phyloP scores from a whole-genome alignment of 2,888 invertebrate species.

The Gisinianus flammeolus region DNA sequence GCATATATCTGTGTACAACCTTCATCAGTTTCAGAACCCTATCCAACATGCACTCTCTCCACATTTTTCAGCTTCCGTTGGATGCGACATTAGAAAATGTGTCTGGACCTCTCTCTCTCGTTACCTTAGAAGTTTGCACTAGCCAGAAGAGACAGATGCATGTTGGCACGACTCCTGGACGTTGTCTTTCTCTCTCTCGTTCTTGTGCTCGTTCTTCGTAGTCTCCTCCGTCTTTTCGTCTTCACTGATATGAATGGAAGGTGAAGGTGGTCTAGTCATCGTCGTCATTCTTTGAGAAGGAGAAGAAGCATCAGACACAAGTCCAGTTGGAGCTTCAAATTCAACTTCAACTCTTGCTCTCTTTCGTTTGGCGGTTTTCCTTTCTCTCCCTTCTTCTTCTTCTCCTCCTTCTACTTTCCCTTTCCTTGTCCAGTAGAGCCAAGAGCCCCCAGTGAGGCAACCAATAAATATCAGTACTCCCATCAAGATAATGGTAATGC shows the following conservation, averaged over 20 bases:
- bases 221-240: slow-evolving; percentile 3
- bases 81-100: too few species aligned
- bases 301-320: neutral
- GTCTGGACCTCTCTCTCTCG: too few species aligned
- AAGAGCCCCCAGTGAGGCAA: slow-evolving; percentile 25
- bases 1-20: too few species aligned
- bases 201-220: neutral
- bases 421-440: slow-evolving; percentile 2
- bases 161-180: neutral
- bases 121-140: too few species aligned
- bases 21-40: too few species aligned
- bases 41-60: too few species aligned
- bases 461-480: slow-evolving; percentile 59
- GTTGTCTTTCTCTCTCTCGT: neutral
- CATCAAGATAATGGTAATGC: slow-evolving; percentile 54
- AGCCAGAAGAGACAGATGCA: too few species aligned
- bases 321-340: too few species aligned
- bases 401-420: neutral
- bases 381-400: neutral
- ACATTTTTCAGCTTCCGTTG: too few species aligned
- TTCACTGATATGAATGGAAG: slow-evolving; percentile 28
- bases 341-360: neutral
- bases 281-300: slow-evolving; percentile 11
- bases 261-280: slow-evolving; percentile 20
- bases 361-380: neutral